phyloP scores from a whole-genome alignment of 2,113 vertebrate genomes.

The Amphiprion percula region DNA sequence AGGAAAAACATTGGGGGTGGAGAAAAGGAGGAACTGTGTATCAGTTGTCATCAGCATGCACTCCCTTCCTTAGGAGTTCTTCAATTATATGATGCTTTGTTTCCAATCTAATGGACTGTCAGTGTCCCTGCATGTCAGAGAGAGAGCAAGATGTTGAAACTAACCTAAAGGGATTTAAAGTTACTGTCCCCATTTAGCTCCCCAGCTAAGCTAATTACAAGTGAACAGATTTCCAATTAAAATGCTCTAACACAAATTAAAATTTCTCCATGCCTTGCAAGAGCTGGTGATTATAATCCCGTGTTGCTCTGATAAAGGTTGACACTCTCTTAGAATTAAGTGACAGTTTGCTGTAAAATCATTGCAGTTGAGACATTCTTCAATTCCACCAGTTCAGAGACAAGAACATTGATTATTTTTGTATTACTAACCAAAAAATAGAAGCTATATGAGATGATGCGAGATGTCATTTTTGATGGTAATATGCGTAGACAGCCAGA shows the following conservation, averaged over 20 bases:
- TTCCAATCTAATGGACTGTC: conserved; percentile 28
- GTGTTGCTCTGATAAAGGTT: conserved; percentile 32
- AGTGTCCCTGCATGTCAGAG: conserved; percentile 65
- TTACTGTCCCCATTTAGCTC: conserved; percentile 36
- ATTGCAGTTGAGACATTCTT: conserved; percentile 23
- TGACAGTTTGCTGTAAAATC: conserved; percentile 40
- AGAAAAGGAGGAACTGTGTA: conserved; percentile 27
- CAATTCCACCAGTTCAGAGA: conserved; percentile 26
- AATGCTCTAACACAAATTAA: conserved; percentile 35
- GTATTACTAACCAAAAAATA: conserved; percentile 51
- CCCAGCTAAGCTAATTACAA: conserved; percentile 48
- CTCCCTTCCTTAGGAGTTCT: conserved; percentile 45
- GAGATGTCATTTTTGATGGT: conserved; percentile 29
- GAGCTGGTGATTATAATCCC: conserved; percentile 19
- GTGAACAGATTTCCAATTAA: conserved; percentile 46
- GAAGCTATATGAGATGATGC: conserved; percentile 27
- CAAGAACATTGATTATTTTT: conserved; percentile 48
- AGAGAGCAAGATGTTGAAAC: conserved; percentile 45
- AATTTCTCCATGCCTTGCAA: conserved; percentile 21
- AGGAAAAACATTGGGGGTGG: conserved; percentile 8
- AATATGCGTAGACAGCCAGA: conserved; percentile 32
- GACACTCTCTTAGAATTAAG: conserved; percentile 18
- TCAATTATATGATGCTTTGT: conserved; percentile 39
- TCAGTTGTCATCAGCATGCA: conserved; percentile 66
- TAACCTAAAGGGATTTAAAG: conserved; percentile 57